Evolutionary conservation across 2,113 vertebrate species (phyloP).

Genomic region (Vimba vimba): DNA sequence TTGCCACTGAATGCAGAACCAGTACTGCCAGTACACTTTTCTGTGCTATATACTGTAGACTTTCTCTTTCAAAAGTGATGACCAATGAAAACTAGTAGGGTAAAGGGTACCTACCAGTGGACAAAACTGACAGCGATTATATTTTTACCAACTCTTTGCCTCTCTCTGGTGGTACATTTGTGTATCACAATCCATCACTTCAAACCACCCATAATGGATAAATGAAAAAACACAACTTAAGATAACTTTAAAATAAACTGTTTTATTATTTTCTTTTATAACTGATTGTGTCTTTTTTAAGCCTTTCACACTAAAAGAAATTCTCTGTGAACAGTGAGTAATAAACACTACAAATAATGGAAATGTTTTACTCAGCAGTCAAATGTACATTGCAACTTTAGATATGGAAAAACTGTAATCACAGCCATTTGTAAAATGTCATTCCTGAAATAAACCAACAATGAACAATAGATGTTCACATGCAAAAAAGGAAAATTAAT

Average conservation of each 20-base stretch:
- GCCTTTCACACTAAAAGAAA: not conserved
- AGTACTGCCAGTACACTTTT: not conserved
- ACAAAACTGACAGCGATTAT: not conserved
- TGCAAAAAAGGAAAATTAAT: not conserved
- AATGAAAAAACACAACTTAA: not conserved
- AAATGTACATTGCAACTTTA: not conserved
- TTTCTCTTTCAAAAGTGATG: conserved; percentile 4
- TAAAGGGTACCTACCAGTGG: conserved; percentile 4
- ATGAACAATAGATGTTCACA: conserved; percentile 37
- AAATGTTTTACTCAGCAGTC: not conserved
- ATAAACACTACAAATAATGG: not conserved
- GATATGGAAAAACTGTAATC: not conserved
- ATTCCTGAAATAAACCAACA: conserved; percentile 9
- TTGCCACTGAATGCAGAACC: not conserved
- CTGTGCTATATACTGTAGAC: not conserved
- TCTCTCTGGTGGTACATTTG: conserved; percentile 11
- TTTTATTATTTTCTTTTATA: not conserved
- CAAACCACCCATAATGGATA: not conserved
- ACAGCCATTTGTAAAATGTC: not conserved
- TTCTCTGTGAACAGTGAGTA: not conserved
- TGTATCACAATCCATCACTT: conserved; percentile 14
- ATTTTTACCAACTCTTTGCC: conserved; percentile 19
- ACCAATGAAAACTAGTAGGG: not conserved
- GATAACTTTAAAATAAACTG: not conserved
- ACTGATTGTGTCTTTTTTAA: not conserved